Conservation (phyloP, 2,797 vertebrate species). For the Falco naumanni region DNA sequence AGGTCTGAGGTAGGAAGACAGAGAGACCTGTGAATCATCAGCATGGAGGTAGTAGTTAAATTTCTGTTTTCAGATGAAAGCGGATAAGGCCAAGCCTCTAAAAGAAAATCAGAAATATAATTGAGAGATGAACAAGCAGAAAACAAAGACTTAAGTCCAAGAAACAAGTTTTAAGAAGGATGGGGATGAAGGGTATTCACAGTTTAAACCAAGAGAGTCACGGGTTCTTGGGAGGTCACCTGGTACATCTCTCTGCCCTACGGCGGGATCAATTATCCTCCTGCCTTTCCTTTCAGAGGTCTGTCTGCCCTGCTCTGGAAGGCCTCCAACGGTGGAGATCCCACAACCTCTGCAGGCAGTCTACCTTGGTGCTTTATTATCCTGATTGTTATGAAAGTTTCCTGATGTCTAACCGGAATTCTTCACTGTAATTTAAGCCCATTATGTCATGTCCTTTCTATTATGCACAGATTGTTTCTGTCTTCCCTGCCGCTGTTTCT, state of each 20-base stretch:
- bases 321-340: slow-evolving; percentile 46
- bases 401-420: slow-evolving; percentile 66
- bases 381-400: slow-evolving; percentile 67
- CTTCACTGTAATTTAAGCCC: slow-evolving; percentile 56
- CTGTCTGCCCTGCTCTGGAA: slow-evolving; percentile 53
- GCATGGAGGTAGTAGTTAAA: slow-evolving; percentile 44
- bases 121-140: background rate
- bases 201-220: background rate
- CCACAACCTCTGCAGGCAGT: slow-evolving; percentile 52
- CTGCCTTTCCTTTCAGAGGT: slow-evolving; percentile 38
- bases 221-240: background rate
- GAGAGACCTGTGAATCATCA: slow-evolving; percentile 50
- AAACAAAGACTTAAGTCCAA: background rate
- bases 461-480: slow-evolving; percentile 63
- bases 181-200: background rate
- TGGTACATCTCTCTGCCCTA: slow-evolving; percentile 6
- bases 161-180: background rate
- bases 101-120: slow-evolving; percentile 22
- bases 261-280: slow-evolving; percentile 21
- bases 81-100: slow-evolving; percentile 45
- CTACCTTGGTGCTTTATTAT: slow-evolving; percentile 62
- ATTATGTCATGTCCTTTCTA: slow-evolving; percentile 70
- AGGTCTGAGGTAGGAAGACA: background rate
- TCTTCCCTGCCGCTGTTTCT: slow-evolving; percentile 37
- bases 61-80: slow-evolving; percentile 22